Evolutionary conservation across 2,888 invertebrate genomes (phyloP).

Genomic region (Eupithecia vulgata): DNA sequence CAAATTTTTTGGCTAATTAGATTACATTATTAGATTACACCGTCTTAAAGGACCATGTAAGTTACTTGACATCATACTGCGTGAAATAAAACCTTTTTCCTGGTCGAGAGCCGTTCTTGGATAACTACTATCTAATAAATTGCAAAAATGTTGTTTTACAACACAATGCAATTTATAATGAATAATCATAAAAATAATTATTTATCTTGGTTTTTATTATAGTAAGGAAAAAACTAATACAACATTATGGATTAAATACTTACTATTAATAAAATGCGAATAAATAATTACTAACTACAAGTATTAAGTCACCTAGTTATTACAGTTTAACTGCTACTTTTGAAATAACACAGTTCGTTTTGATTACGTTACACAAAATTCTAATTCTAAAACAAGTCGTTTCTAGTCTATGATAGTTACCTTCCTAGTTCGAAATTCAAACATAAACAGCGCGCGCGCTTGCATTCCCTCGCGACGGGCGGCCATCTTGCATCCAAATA

Average conservation of each 20-base stretch:
- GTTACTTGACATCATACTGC: too few species aligned
- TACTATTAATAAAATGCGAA: not conserved
- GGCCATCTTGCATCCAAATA: constrained; percentile 75
- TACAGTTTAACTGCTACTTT: not conserved
- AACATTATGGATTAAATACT: not conserved
- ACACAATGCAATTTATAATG: not conserved
- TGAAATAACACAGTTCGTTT: not conserved
- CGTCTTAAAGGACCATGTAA: not conserved
- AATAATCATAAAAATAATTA: not conserved
- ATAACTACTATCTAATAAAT: not conserved
- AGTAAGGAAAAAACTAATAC: not conserved
- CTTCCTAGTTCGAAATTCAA: constrained; percentile 44
- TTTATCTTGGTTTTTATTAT: not conserved
- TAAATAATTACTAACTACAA: not conserved
- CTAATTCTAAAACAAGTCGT: constrained; percentile 36
- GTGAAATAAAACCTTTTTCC: not conserved
- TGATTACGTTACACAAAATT: constrained; percentile 19
- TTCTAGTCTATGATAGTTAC: constrained; percentile 34
- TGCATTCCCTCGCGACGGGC: constrained; percentile 69
- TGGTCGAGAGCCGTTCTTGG: not conserved
- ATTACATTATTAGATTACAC: not conserved
- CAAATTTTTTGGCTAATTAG: not conserved
- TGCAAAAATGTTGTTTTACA: not conserved
- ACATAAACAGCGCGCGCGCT: constrained; percentile 53
- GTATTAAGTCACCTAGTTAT: too few species aligned